These are phyloP conservation scores for Carassius auratus DNA, from an alignment of 2,113 vertebrate genomes.

Conservation along the genomic window DNA sequence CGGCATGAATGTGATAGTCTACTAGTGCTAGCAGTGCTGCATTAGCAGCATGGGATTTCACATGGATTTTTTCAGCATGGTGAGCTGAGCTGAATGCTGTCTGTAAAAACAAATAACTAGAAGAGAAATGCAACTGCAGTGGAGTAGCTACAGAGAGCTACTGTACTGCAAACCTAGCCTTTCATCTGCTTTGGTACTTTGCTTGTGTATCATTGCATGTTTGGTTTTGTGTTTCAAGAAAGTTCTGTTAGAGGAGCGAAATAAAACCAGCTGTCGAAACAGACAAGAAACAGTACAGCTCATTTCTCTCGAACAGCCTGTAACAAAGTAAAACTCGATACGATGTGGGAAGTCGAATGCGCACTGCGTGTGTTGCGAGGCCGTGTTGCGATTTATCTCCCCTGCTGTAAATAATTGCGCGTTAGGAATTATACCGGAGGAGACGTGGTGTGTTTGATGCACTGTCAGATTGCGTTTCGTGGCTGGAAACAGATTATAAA, in stretches of 20 bases:
- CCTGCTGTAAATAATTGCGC: slow-evolving; percentile 43
- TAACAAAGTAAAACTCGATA: slow-evolving; percentile 43
- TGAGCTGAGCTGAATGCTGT: neutral
- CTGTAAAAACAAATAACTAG: neutral
- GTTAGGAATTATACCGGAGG: slow-evolving; percentile 37
- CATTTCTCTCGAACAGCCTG: slow-evolving; percentile 14
- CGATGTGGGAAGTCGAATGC: slow-evolving; percentile 1
- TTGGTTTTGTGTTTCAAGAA: neutral
- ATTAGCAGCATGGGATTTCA: no score
- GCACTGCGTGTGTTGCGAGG: neutral
- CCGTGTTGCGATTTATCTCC: slow-evolving; percentile 33
- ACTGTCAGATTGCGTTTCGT: slow-evolving; percentile 67
- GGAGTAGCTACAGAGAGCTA: neutral
- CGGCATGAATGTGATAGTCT: no score
- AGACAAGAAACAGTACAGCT: neutral
- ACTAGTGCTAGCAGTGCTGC: no score
- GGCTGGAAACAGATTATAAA: slow-evolving; percentile 68
- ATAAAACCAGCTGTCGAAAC: slow-evolving; percentile 16
- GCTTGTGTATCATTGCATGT: neutral
- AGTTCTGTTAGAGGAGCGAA: neutral
- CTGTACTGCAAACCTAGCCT: neutral
- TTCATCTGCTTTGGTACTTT: neutral
- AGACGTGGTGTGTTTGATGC: slow-evolving; percentile 64
- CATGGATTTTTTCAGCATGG: no score
- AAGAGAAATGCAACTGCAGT: no score